Conservation (phyloP, 2,888 invertebrate genomes). For the Heteropelma amictum region DNA sequence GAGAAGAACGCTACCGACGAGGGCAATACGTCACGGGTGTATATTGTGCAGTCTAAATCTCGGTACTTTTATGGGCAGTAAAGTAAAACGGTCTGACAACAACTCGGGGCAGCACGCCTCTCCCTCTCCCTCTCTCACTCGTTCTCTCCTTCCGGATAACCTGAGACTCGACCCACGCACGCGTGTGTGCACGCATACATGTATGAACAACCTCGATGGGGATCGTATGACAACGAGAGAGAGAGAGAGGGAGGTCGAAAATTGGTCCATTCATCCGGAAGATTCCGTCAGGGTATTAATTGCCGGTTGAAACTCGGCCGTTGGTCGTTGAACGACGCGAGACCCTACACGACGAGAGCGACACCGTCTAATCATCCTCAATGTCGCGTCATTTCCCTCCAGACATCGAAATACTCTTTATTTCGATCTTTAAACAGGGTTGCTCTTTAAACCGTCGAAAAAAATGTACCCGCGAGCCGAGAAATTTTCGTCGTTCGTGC, state of each 20-base stretch:
- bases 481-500: too few relatives aligned
- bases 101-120: slow-evolving; percentile 65
- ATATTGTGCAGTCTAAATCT: slow-evolving; percentile 76
- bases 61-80: slow-evolving; percentile 77
- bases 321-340: slow-evolving; percentile 10
- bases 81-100: slow-evolving; percentile 78
- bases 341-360: slow-evolving; percentile 28
- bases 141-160: slow-evolving; percentile 47
- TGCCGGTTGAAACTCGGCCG: slow-evolving; percentile 36
- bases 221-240: slow-evolving; percentile 15
- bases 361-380: background rate
- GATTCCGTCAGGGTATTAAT: slow-evolving; percentile 47
- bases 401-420: too few relatives aligned
- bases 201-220: slow-evolving; percentile 9
- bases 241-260: slow-evolving; percentile 8
- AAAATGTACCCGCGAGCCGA: background rate
- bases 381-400: too few relatives aligned
- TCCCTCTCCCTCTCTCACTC: slow-evolving; percentile 16
- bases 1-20: slow-evolving; percentile 48
- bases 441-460: too few relatives aligned
- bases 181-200: slow-evolving; percentile 3
- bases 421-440: too few relatives aligned
- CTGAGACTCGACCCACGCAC: slow-evolving; percentile 56
- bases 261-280: slow-evolving; percentile 8
- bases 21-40: slow-evolving; percentile 74